Evolutionary conservation across 2,888 invertebrate genomes (phyloP), one percentile per base, ranked within the genome.

Genomic region (Cantharis rufa): DNA sequence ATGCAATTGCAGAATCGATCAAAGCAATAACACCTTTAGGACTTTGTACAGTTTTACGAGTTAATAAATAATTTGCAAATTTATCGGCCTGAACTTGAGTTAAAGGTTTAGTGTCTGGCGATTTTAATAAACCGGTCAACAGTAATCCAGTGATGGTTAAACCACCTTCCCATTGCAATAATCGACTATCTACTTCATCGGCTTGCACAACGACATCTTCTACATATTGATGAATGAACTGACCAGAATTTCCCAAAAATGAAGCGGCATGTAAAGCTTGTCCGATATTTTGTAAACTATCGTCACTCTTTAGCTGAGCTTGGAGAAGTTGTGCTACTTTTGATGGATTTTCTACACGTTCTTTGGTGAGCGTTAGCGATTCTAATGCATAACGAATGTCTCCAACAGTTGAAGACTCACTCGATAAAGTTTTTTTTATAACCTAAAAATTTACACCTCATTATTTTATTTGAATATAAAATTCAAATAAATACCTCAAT

Each of bases 191-290:
- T 4, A 96, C 94, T 90, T 98, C 98, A 89, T 99, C 98, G 1
- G 98, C 98, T 85, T 98, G 97, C 3, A 96, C 94, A 77, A 98
- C 90, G n/a, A 96, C 94, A 86, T 98, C 97, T 88, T 98, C 97
- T 21, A 98, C 93, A 72, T 95, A 93, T 77, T 95, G 93, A 64
- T 92, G 91, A 64, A 91, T 90, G 84, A 92, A 92, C 69, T 89
- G 90, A 15, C 93, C 93, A 75, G 93, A 92, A 81, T 90, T 91
- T 1, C 92, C 92, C 81, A 97, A 89, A 80, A 93, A 91, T 66
- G 95, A 90, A n/a, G 96, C 96, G 71, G 95, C 91, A 76, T 94
- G 93, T 83, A 98, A 95, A 32, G 94, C 93, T 85, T 96, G 95
- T 0, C 95, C 97, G 79, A 97, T 91, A 84, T 95, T 97, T 27